Base-by-base conservation (phyloP, 2,113 vertebrate species). In the Petromus typicus region DNA sequence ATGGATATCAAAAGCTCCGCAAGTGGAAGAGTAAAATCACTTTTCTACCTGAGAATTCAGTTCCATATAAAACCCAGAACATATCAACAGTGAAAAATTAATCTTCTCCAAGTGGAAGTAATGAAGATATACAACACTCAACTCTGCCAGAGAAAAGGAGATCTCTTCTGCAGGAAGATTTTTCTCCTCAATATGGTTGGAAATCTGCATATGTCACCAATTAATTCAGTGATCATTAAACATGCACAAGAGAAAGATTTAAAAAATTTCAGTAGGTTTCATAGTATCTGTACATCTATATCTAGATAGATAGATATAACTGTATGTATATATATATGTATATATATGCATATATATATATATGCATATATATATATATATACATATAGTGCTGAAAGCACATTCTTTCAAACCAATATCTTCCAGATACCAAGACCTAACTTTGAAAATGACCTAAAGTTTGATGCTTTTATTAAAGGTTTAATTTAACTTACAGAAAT, bases 11-110 rank as follows among this genome's bases (percentile, higher is more conserved):
- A 93, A 96, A 95, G 66, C 80, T 71, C 51, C 81, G 73, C 67
- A 95, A 81, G 64, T 85, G 22, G 10, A 94, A 98, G 54, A 95
- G 40, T n/a, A 94, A 97, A 96, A 97, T 75, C 90, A 91, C 84
- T 95, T 97, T 94, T 90, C 94, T 95, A 92, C 69, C 67, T 80
- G 22, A 96, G 86, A 96, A 43, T 91, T 92, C 81, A 86, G 67
- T 96, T 93, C 63, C 23, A 51, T 81, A 93, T 69, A 86, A 97
- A 95, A 89, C 40, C 63, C 64, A 80, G 54, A 89, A 91, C 85
- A 57, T 71, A 95, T 89, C 95, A 93, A 94, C 43, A 91, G 57
- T 94, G 86, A 90, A 96, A 96, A 96, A 89, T 78, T 95, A 88
- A 93, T 94, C 89, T 95, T 63, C 94, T 95, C 32, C 12, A 40